These are phyloP conservation scores for Ostrea denselamellosa DNA, from an alignment of 1,140 invertebrate species.

Conservation along the genomic window DNA sequence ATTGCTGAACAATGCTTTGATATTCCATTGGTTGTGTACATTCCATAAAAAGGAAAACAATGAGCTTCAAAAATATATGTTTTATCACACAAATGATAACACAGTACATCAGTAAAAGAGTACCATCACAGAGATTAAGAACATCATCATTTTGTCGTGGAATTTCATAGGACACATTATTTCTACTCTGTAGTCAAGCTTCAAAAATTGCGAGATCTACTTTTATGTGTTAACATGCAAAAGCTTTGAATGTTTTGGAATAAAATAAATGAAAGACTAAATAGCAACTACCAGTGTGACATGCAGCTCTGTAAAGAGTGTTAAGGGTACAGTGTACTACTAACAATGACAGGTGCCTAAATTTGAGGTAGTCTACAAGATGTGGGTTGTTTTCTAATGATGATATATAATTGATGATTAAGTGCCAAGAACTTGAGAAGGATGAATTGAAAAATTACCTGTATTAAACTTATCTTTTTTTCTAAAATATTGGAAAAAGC, in stretches of 20 bases:
- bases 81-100: constrained; percentile 4
- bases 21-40: constrained; percentile 10
- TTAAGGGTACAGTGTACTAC: not conserved
- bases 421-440: no score
- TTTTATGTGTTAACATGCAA: not conserved
- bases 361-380: not conserved
- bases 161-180: not conserved
- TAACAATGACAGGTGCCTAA: not conserved
- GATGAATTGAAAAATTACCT: no score
- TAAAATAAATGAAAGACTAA: constrained; percentile 27
- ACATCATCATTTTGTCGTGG: not conserved
- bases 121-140: not conserved
- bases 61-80: not conserved
- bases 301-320: not conserved
- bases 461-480: no score
- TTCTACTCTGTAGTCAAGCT: not conserved
- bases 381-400: no score
- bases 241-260: not conserved
- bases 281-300: not conserved
- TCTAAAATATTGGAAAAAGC: no score
- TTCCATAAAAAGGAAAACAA: constrained; percentile 2
- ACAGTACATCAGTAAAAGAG: not conserved
- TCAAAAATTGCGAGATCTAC: not conserved
- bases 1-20: constrained; percentile 1
- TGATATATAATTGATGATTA: no score